Base-by-base conservation (phyloP, 1,140 invertebrate genomes). In the Cotesia typhae region DNA sequence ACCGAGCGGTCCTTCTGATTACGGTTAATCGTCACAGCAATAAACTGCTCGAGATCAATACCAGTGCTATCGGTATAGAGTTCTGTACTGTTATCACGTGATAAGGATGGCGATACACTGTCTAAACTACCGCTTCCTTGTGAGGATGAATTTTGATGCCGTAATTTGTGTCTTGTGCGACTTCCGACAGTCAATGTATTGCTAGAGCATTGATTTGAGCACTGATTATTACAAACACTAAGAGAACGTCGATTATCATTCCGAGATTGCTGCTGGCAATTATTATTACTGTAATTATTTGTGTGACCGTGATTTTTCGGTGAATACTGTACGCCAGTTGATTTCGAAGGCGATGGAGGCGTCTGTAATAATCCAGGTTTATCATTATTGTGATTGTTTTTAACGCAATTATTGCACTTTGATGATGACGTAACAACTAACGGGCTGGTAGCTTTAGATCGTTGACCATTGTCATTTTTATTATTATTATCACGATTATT, bases 11-110 rank as follows among this genome's bases (percentile, higher is more conserved):
- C 96, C 79, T 96, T 95, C 4, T 89, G 90, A 85, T 95, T 96
- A 81, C 95, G 94, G 84, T 97, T 96, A 66, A 98, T 88, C 0
- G 96, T 97, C 67, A 95, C 94, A 41, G 92, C 92, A 68, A 98
- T 94, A 83, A 98, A 98, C 65, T 91, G 90, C 59, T 94, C 90
- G 69, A 98, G 85, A 85, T 98, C 94, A 47, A 92, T 91, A 17
- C 94, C 93, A 70, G 93, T 93, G 67, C 91, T 92, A 79, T 95
- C 94, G 4, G 89, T 91, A 75, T 91, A 91, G 70, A 92, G 91
- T 74, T 97, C 95, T 36, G 91, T 91, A 83, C 93, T 96, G 71
- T 94, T 96, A 79, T 94, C 93, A 89, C 91, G 87, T 14, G 91
- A 92, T 52, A 92, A 83, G 69, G 88, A 89, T 14, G 91, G 90